phyloP scores from a whole-genome alignment of 1,140 invertebrate genomes.

The Geopemphigus sp. region DNA sequence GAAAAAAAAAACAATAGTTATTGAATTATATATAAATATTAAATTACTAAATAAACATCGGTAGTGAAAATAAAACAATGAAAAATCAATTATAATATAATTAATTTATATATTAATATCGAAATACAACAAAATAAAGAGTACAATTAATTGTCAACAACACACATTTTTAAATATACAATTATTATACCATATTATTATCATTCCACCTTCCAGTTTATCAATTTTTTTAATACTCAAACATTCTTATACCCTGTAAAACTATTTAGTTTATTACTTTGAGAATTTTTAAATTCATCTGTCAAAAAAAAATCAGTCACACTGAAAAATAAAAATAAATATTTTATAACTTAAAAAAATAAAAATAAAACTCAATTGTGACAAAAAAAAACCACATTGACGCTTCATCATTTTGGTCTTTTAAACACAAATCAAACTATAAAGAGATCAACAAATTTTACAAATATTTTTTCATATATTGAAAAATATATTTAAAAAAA shows the following conservation, averaged over 20 bases:
- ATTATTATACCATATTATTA: neutral
- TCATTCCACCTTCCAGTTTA: slow-evolving; percentile 23
- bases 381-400: neutral
- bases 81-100: neutral
- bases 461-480: neutral
- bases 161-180: neutral
- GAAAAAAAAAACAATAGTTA: neutral
- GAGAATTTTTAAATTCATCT: slow-evolving; percentile 36
- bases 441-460: neutral
- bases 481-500: neutral
- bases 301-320: slow-evolving; percentile 25
- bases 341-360: neutral
- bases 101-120: neutral
- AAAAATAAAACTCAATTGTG: neutral
- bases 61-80: neutral
- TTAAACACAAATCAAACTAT: slow-evolving; percentile 3
- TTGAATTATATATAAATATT: neutral
- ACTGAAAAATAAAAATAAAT: too few species aligned
- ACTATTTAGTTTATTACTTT: slow-evolving; percentile 23
- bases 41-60: slow-evolving; percentile 1
- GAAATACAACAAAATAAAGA: neutral
- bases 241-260: slow-evolving; percentile 47
- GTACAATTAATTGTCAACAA: neutral
- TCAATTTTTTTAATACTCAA: slow-evolving; percentile 36
- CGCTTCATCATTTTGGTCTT: slow-evolving; percentile 11